Percentiles rank a stretch among this genome's conserved stretches.
Evolutionary conservation across 2,113 vertebrate species (phyloP).

Genomic region (Synodontis membranacea): DNA sequence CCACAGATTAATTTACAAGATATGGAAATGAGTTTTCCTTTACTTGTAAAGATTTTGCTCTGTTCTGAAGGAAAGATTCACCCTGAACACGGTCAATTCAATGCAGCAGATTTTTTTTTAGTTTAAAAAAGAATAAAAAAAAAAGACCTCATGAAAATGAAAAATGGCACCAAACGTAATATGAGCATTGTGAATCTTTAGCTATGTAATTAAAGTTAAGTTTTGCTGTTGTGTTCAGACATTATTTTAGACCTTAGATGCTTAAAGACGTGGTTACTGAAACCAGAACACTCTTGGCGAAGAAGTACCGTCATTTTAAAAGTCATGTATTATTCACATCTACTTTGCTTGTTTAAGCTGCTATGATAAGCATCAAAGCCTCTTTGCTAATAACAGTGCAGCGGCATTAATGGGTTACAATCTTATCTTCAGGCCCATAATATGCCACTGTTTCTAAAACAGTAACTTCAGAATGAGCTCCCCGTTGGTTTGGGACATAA

Average conservation of each 20-base stretch:
- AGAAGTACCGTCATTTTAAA: neutral
- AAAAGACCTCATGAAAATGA: too few species aligned
- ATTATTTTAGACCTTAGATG: neutral
- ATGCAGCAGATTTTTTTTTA: neutral
- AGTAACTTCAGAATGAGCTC: slow-evolving; percentile 38
- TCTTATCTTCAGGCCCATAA: slow-evolving; percentile 37
- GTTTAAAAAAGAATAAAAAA: too few species aligned
- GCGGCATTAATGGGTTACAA: slow-evolving; percentile 38
- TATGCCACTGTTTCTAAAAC: slow-evolving; percentile 28
- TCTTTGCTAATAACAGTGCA: neutral
- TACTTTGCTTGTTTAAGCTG: slow-evolving; percentile 3
- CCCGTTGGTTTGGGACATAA: slow-evolving; percentile 16
- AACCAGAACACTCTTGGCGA: neutral
- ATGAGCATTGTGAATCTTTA: neutral
- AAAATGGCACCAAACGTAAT: too few species aligned
- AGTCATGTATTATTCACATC: slow-evolving; percentile 4
- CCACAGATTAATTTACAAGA: neutral
- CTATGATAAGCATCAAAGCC: slow-evolving; percentile 29
- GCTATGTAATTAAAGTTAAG: neutral
- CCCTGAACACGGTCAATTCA: too few species aligned
- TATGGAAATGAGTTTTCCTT: neutral
- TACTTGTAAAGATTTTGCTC: neutral
- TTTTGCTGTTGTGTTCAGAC: neutral
- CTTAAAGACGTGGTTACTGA: neutral
- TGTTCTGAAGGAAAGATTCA: neutral